phyloP scores from a whole-genome alignment of 2,113 vertebrate genomes.

The Burhinus bistriatus region DNA sequence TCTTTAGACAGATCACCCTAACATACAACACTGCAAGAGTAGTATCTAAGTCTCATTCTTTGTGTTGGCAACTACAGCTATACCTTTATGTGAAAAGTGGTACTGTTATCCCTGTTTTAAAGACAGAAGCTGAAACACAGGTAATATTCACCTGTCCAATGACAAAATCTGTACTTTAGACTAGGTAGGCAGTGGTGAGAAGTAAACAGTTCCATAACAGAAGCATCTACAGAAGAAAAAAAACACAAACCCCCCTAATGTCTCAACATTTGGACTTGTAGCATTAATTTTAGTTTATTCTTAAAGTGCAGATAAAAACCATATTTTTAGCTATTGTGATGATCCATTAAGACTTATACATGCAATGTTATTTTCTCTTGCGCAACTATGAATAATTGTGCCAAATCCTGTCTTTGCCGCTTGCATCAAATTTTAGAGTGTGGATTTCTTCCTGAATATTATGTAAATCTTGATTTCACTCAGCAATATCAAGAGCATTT shows the following conservation, averaged over 20 bases:
- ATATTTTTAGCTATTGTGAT: neutral
- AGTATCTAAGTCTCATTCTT: neutral
- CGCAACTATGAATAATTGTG: neutral
- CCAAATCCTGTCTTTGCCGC: neutral
- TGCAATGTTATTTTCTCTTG: neutral
- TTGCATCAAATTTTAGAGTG: neutral
- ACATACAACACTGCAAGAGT: neutral
- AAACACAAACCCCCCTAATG: accelerated
- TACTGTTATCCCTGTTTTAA: neutral
- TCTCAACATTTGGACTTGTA: neutral
- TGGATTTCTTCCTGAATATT: neutral
- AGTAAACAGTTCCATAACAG: neutral
- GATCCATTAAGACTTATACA: neutral
- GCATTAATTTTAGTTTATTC: neutral
- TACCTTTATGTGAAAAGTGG: neutral
- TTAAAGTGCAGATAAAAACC: neutral
- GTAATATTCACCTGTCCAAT: neutral
- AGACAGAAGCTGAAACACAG: neutral
- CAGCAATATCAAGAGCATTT: neutral
- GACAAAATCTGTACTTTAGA: neutral
- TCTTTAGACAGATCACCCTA: neutral
- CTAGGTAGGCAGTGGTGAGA: neutral
- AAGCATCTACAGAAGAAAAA: neutral
- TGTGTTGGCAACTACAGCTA: neutral
- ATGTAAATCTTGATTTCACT: neutral